Conservation (phyloP, 2,797 vertebrate genomes). For the Argyrosomus regius region DNA sequence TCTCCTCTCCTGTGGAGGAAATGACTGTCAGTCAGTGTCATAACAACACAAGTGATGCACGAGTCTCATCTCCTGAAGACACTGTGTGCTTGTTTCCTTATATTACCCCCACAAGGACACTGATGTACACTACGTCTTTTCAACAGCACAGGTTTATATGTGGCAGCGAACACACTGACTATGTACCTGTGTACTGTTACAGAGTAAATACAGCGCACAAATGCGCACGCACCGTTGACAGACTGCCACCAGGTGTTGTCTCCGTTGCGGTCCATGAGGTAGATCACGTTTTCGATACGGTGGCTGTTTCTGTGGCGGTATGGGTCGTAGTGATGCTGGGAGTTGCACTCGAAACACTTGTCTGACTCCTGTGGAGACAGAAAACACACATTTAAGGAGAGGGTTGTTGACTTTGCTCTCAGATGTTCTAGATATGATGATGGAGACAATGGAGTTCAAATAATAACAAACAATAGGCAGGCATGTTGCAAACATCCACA, state of each 20-base stretch:
- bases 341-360: slow-evolving; percentile 92
- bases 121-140: neutral
- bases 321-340: slow-evolving; percentile 71
- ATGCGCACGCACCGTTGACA: slow-evolving; percentile 86
- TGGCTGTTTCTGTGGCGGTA: slow-evolving; percentile 83
- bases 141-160: neutral
- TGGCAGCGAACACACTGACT: neutral
- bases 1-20: slow-evolving; percentile 85
- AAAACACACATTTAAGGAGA: neutral
- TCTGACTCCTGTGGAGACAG: slow-evolving; percentile 83
- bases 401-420: neutral
- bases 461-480: no score
- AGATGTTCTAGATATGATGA: neutral
- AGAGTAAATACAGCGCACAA: neutral
- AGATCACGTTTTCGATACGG: slow-evolving; percentile 90
- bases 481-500: no score
- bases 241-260: slow-evolving; percentile 92
- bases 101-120: no score
- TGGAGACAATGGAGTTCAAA: neutral
- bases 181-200: neutral
- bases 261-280: slow-evolving; percentile 75
- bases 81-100: neutral
- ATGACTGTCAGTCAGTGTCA: slow-evolving; percentile 7
- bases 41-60: neutral
- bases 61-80: neutral